phyloP scores from a whole-genome alignment of 2,113 vertebrate genomes.

The Siniperca knerii region DNA sequence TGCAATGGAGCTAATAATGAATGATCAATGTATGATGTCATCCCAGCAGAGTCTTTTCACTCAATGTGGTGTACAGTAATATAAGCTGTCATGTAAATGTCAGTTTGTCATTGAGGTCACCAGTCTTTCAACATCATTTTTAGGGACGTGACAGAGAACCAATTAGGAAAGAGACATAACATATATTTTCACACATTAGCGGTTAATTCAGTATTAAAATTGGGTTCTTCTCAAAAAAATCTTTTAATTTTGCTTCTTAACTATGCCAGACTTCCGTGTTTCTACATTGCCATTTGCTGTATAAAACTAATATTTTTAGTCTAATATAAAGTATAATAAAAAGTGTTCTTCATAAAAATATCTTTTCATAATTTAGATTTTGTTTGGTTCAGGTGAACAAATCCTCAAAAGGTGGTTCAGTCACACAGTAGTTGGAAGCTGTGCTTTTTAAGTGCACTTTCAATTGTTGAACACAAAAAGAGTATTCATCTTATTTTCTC shows the following conservation, averaged over 20 bases:
- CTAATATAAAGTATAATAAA: too few relatives aligned
- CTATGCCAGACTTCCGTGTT: neutral
- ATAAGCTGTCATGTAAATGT: conserved; percentile 57
- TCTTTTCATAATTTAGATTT: neutral
- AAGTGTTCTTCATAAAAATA: neutral
- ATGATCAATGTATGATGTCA: conserved; percentile 77
- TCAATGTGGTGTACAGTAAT: conserved; percentile 14
- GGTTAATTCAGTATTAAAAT: neutral
- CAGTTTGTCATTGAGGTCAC: conserved; percentile 48
- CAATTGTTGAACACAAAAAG: conserved; percentile 55
- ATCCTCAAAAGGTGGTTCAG: conserved; percentile 25
- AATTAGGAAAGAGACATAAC: conserved; percentile 1
- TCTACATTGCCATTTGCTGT: neutral
- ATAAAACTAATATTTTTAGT: neutral
- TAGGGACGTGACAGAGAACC: conserved; percentile 14
- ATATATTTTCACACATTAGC: too few relatives aligned
- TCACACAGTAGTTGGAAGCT: conserved; percentile 57
- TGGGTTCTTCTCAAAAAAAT: neutral
- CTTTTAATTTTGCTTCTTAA: neutral
- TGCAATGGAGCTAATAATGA: conserved; percentile 59
- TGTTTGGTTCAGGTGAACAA: conserved; percentile 21
- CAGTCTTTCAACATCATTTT: conserved; percentile 2
- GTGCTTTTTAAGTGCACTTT: conserved; percentile 62
- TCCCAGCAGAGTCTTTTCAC: conserved; percentile 44
- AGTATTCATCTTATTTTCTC: conserved; percentile 68